Evolutionary conservation across 2,113 vertebrate species (phyloP), one percentile per base, ranked within the genome.

Genomic region (Oncorhynchus gorbuscha): DNA sequence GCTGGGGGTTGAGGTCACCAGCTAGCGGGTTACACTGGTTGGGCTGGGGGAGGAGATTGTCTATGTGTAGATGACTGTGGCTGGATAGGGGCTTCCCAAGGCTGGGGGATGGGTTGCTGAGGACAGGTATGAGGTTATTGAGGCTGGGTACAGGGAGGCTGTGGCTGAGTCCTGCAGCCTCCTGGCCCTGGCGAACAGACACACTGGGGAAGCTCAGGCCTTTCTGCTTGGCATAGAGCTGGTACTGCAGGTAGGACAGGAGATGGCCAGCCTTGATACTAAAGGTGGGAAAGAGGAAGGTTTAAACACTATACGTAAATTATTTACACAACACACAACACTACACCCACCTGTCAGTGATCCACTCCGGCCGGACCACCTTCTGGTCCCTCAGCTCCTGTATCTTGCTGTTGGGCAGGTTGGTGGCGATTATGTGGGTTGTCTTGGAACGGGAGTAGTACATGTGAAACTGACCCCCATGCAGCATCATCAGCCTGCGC

Each of bases 391-490:
- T 96, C 77, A 99, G 84, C 85, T 96, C 96, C 90, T 97, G 93
- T 82, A 99, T 96, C 93, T 99, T 99, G 92, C 74, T 92, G 91
- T 97, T 95, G 87, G 98, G 96, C 90, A 99, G 94, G 91, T 99
- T 98, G 83, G 94, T 95, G 83, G 98, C 94, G 75, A 99, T 97
- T 85, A 99, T 97, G 88, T 99, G 98, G 59, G 97, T 99, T 88
- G 96, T 99, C 93, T 97, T 98, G 80, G 95, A 96, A 86, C 94
- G 95, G 16, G 97, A 97, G 89, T 98, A 99, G 87, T 99, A 99
- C 22, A 94, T 55, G 67, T 99, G 97, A 85, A 96, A 98, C 75
- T 98, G 97, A 30, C 98, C 97, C 26, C 97, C 97, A 69, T 99
- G 97, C 79, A 97, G 88, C 96, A 97, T 96, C 97, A 99, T 99